Evolutionary conservation across 2,888 invertebrate genomes (phyloP).

Genomic region (Meteorus cinctellus): DNA sequence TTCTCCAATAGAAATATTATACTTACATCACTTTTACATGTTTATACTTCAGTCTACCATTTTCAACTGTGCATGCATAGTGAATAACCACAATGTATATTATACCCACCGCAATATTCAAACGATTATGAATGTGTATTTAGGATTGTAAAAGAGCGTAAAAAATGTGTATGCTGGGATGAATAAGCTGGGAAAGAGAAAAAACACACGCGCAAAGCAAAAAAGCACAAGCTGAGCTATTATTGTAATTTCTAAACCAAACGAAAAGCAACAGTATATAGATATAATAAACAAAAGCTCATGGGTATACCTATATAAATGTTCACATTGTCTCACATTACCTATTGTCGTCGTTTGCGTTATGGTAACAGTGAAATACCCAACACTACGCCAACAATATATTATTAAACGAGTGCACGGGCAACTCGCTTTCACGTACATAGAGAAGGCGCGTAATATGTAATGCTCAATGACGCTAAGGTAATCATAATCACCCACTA

Average conservation of each 20-base stretch:
- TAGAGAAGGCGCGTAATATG: neutral
- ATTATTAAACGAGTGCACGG: slow-evolving; percentile 33
- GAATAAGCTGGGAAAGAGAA: too few relatives aligned
- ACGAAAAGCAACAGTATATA: slow-evolving; percentile 55
- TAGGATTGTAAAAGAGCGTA: neutral
- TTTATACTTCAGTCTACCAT: neutral
- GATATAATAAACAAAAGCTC: neutral
- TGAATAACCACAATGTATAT: neutral
- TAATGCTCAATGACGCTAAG: neutral
- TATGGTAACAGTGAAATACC: neutral
- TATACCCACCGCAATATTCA: neutral
- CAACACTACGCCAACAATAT: slow-evolving; percentile 29
- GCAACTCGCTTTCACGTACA: slow-evolving; percentile 20
- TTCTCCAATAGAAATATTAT: too few relatives aligned
- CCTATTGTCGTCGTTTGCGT: slow-evolving; percentile 11
- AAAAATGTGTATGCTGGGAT: neutral
- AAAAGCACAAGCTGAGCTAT: neutral
- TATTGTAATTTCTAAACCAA: slow-evolving; percentile 52
- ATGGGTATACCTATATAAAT: slow-evolving; percentile 9
- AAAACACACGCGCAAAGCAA: neutral
- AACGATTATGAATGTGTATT: slow-evolving; percentile 1
- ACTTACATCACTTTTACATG: neutral
- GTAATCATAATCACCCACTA: slow-evolving; percentile 7
- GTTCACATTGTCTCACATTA: slow-evolving; percentile 3
- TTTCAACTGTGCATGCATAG: neutral